Evolutionary conservation across 2,888 invertebrate species (phyloP).

Genomic region (Podabrus alpinus): DNA sequence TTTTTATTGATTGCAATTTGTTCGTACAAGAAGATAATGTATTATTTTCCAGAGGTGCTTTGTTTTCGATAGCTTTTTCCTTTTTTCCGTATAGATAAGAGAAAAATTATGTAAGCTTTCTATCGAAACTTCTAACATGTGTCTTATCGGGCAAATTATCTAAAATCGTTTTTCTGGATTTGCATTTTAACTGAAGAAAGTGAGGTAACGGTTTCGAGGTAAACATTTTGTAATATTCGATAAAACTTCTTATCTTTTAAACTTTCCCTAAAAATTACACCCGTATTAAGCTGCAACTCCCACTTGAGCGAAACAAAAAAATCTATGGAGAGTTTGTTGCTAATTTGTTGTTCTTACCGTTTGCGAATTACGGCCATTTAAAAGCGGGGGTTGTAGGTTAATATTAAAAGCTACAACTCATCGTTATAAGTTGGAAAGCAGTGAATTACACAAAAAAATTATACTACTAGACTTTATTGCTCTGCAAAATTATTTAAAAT

Average conservation of each 20-base stretch:
- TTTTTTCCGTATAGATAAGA: neutral
- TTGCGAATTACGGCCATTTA: too few species aligned
- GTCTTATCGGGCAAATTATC: neutral
- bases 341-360: too few species aligned
- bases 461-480: too few species aligned
- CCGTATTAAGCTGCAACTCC: too few species aligned
- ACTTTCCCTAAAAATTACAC: neutral
- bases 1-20: neutral
- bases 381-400: too few species aligned
- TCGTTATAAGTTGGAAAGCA: too few species aligned
- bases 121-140: neutral
- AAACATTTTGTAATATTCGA: neutral
- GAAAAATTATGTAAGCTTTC: neutral
- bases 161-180: neutral
- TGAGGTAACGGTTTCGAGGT: neutral
- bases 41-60: neutral
- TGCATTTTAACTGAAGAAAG: neutral
- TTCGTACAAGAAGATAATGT: neutral
- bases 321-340: too few species aligned
- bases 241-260: neutral
- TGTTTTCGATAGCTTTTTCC: neutral
- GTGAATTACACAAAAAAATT: too few species aligned
- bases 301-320: too few species aligned
- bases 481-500: too few species aligned
- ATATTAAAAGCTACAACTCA: too few species aligned